Evolutionary conservation across 2,888 invertebrate species (phyloP).

Genomic region (Helleia helle): DNA sequence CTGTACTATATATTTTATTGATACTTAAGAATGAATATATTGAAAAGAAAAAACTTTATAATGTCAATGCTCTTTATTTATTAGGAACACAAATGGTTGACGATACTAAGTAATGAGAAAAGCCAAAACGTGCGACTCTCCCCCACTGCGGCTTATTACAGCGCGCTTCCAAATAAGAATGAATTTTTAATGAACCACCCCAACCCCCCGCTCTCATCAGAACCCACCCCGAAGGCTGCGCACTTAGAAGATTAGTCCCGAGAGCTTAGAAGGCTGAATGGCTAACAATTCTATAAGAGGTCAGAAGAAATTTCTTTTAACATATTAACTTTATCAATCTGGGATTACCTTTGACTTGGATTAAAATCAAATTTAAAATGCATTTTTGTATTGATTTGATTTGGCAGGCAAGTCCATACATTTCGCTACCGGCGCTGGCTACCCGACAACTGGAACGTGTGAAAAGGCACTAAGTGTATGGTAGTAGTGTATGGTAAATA

Average conservation of each 20-base stretch:
- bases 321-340: conserved; percentile 17
- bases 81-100: conserved; percentile 19
- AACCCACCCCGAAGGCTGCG: conserved; percentile 42
- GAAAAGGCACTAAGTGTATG: no score
- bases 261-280: conserved; percentile 47
- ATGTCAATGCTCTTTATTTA: conserved; percentile 10
- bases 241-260: conserved; percentile 72
- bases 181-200: conserved; percentile 68
- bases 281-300: conserved; percentile 37
- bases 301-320: conserved; percentile 23
- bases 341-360: conserved; percentile 3
- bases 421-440: no score
- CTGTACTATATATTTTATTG: no score
- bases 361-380: no score
- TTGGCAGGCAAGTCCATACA: no score
- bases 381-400: no score
- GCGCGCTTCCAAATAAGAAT: conserved; percentile 65
- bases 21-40: no score
- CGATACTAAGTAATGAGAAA: conserved; percentile 44
- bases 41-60: neutral
- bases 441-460: no score
- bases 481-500: no score
- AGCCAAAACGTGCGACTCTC: conserved; percentile 34
- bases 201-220: conserved; percentile 23
- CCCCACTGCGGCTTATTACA: conserved; percentile 61